A percentile compares a stretch with the other conserved stretches of the same genome.
Evolutionary conservation across 2,888 invertebrate species (phyloP).

Genomic region (Periphyllus acericola): DNA sequence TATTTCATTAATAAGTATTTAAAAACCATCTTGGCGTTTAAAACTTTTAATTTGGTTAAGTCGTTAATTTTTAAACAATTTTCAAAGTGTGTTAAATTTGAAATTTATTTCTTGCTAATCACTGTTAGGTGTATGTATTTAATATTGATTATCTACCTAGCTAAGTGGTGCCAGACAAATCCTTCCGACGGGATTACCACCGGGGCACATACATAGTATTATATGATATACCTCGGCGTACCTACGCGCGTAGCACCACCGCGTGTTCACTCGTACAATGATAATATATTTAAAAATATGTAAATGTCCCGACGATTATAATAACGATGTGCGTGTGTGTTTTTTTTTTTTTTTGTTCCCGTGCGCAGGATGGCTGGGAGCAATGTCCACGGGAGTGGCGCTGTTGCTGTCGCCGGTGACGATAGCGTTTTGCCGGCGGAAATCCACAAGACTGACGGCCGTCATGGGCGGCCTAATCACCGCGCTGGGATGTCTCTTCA

Average conservation of each 20-base stretch:
- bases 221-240: too few relatives aligned
- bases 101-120: too few relatives aligned
- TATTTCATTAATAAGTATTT: too few relatives aligned
- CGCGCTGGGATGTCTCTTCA: constrained; percentile 87
- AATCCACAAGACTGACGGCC: constrained; percentile 87
- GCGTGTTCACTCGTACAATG: background rate
- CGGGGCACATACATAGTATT: background rate
- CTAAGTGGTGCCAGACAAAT: background rate
- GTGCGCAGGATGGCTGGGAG: constrained; percentile 83
- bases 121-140: too few relatives aligned
- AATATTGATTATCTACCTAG: too few relatives aligned
- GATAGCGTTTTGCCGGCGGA: constrained; percentile 84
- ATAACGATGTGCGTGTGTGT: constrained; percentile 16
- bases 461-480: constrained; percentile 88
- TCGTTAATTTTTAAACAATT: too few relatives aligned
- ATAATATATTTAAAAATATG: constrained; percentile 32
- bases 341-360: too few relatives aligned
- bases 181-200: background rate
- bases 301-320: constrained; percentile 13
- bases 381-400: constrained; percentile 81
- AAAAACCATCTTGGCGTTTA: too few relatives aligned
- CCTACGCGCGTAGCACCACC: too few relatives aligned
- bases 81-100: too few relatives aligned
- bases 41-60: too few relatives aligned
- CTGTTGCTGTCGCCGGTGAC: constrained; percentile 85